Evolutionary conservation across 2,888 invertebrate species (phyloP).

Genomic region (Caenorhabditis macrosperma): DNA sequence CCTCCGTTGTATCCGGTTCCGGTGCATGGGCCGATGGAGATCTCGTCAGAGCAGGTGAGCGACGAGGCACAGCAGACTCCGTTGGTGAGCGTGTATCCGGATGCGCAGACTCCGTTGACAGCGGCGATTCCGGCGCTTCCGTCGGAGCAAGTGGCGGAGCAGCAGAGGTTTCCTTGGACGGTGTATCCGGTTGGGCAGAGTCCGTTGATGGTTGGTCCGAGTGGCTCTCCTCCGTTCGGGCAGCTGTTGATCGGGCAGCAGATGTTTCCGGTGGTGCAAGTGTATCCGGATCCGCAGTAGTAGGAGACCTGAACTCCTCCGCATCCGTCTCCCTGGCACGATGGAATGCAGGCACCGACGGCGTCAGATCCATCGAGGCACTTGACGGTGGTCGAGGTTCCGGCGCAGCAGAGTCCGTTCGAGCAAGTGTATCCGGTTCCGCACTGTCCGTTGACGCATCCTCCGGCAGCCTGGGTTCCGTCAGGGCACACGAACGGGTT

Average conservation of each 20-base stretch:
- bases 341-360: constrained; percentile 75
- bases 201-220: constrained; percentile 79
- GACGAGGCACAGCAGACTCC: constrained; percentile 76
- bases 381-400: constrained; percentile 73
- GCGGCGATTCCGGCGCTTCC: constrained; percentile 60
- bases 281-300: constrained; percentile 79
- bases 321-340: constrained; percentile 71
- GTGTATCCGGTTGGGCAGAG: constrained; percentile 77
- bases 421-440: constrained; percentile 79
- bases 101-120: constrained; percentile 70
- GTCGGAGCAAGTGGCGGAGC: constrained; percentile 66
- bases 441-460: constrained; percentile 80
- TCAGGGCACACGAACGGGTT: constrained; percentile 79
- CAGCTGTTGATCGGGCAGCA: constrained; percentile 78
- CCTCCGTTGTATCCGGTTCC: constrained; percentile 59
- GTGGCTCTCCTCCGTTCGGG: constrained; percentile 74
- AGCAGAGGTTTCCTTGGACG: constrained; percentile 73
- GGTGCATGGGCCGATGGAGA: constrained; percentile 62
- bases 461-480: constrained; percentile 80
- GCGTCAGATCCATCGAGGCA: constrained; percentile 77
- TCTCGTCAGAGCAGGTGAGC: constrained; percentile 54
- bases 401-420: constrained; percentile 79
- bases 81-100: constrained; percentile 73
- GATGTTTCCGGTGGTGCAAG: constrained; percentile 79
- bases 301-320: constrained; percentile 69